Evolutionary conservation across 1,140 invertebrate genomes (phyloP).

Genomic region (Drosophila triauraria): DNA sequence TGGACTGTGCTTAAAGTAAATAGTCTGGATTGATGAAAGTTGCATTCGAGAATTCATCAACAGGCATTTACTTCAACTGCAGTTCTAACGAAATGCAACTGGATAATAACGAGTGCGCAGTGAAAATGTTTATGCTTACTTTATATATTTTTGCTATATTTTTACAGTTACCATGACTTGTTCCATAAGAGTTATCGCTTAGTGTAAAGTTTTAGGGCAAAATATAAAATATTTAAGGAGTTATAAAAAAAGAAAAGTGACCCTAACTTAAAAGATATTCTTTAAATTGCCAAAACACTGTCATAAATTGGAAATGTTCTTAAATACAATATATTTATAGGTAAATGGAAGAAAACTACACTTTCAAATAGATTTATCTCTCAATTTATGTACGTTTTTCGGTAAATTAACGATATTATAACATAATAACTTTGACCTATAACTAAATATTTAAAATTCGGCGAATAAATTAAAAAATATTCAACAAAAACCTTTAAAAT

Average conservation of each 20-base stretch:
- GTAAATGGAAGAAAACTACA: too few species aligned
- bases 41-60: slow-evolving; percentile 83
- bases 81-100: slow-evolving; percentile 80
- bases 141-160: not conserved
- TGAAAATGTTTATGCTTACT: slow-evolving; percentile 3
- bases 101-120: slow-evolving; percentile 60
- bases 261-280: too few species aligned
- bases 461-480: too few species aligned
- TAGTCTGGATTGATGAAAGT: slow-evolving; percentile 85
- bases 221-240: too few species aligned
- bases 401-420: not conserved
- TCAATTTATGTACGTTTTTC: not conserved
- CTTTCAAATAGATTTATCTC: too few species aligned
- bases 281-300: not conserved
- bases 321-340: too few species aligned
- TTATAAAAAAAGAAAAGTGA: not conserved
- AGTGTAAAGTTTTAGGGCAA: not conserved
- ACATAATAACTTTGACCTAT: not conserved
- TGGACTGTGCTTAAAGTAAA: slow-evolving; percentile 85
- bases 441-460: too few species aligned
- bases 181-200: slow-evolving; percentile 57
- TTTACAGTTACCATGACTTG: slow-evolving; percentile 31
- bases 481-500: too few species aligned
- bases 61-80: slow-evolving; percentile 85
- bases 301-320: not conserved